Base-by-base conservation (phyloP, 2,113 vertebrate species). In the Muntiacus muntjak region DNA sequence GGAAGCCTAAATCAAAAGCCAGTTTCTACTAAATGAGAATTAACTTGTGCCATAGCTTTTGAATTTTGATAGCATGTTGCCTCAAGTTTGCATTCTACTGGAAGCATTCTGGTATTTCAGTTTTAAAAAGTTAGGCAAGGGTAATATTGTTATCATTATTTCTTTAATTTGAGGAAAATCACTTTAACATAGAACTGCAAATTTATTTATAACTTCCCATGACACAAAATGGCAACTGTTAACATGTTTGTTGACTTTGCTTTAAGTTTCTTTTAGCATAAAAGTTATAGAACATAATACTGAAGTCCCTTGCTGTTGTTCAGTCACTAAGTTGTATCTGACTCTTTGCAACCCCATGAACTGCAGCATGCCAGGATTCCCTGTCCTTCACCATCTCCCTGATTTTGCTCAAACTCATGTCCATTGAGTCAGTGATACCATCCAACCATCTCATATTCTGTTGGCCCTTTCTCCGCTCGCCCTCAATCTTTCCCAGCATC, bases 1-100 rank as follows among this genome's bases (percentile, higher is more conserved):
- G 2, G 95, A 89, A 85, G 25, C 57, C 54, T 95, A 96, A 97
- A 58, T 97, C 14, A 95, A 74, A 92, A 82, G 74, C 21, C 40
- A 76, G 50, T 88, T 88, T 91, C 21, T 88, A 78, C 52, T 76
- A 91, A 89, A 45, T 86, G 10, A 45, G 30, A 83, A 88, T 89
- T 82, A 33, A 82, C n/a, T 82, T 94, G 47, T 25, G 11, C 23
- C 21, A 19, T n/a, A 55, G 15, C 43, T 87, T 85, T 62, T 95
- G 43, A 89, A 89, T 97, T 96, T 89, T 58, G 40, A 78, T 76
- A 84, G 8, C 10, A 36, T 76, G 7, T 45, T 30, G 5, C 89
- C 87, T 78, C 43, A 33, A 50, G 83, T 95, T 94, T 92, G 3
- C 5, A 79, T 30, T 50, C 15, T 50, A 57, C 23, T 71, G 45